Base-by-base conservation (phyloP, 2,888 invertebrate genomes). In the Baronia brevicornis region DNA sequence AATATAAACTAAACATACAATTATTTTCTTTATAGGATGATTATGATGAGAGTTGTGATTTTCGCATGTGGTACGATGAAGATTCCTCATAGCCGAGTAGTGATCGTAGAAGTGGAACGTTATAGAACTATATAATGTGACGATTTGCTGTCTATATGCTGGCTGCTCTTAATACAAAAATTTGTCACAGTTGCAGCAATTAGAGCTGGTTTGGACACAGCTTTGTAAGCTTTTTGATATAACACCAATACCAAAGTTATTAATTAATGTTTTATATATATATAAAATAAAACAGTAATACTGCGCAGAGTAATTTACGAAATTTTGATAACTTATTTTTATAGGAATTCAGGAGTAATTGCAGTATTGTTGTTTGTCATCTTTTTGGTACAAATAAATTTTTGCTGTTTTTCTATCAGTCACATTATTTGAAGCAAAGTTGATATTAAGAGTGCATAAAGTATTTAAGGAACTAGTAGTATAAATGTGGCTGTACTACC, bases 181-280 rank as follows among this genome's bases (percentile, higher is more conserved):
- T 43, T 42, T 44, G 55, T 51, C 47, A 44, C 36, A 33, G 51
- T 53, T 48, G 49, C 42, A 45, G 46, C 51, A 39, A 38, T 39
- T 41, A 51, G 44, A 39, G 46, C 44, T 53, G 43, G 39, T 38
- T 33, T 30, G 33, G 37, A 30, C 35, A 39, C 41, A 48, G 43
- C 39, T 39, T 35, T 43, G 26, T 55, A 58, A 56, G 58, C 57
- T 57, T 60, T 60, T 60, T 52, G 47, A 61, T 53, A 55, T 66
- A 66, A 74, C 74, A 77, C 68, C 70, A 71, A 80, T 79, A 80
- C 82, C 82, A 82, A 82, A 82, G 82, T 70, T 78, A 70, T 67
- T 66, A 57, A 62, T 57, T 66, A 60, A 48, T 54, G 41, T 57
- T 51, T 46, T 51, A 39, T 45, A n/a, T 43, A 38, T 38, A 46